Conservation (phyloP, 2,113 vertebrate genomes). For the Percina caprodes region DNA sequence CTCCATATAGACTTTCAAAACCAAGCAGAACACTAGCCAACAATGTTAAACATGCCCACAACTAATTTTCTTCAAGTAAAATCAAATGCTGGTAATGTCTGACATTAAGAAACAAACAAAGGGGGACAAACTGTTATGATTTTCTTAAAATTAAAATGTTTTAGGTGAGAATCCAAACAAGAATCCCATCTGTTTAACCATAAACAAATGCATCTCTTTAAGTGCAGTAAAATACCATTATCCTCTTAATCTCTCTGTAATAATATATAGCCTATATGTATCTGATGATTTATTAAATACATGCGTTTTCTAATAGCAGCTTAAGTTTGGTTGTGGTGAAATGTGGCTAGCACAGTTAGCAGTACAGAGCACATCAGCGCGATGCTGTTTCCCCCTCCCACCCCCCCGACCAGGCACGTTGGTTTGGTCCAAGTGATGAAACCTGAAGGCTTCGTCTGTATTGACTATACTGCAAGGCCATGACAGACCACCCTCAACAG, state of each 20-base stretch:
- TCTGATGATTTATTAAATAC: conserved; percentile 51
- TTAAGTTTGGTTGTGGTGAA: conserved; percentile 57
- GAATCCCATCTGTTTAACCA: conserved; percentile 20
- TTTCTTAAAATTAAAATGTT: conserved; percentile 17
- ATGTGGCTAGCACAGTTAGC: conserved; percentile 34
- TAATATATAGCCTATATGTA: conserved; percentile 39
- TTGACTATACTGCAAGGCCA: conserved; percentile 30
- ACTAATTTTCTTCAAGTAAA: conserved; percentile 67
- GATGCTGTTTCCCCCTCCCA: conserved; percentile 6
- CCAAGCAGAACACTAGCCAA: conserved; percentile 26
- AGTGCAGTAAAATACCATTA: conserved; percentile 73
- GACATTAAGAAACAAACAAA: conserved; percentile 45
- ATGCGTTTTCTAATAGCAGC: conserved; percentile 63
- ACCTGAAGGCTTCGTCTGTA: conserved; percentile 42
- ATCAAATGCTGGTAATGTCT: conserved; percentile 75
- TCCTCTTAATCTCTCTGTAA: conserved; percentile 34
- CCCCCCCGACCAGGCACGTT: conserved; percentile 68
- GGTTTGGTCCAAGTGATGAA: conserved; percentile 74
- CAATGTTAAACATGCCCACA: conserved; percentile 43
- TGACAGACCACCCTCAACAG: neutral
- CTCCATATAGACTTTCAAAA: conserved; percentile 43
- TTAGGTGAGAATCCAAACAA: conserved; percentile 12
- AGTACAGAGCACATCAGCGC: conserved; percentile 16
- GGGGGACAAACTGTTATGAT: neutral
- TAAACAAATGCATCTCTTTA: conserved; percentile 48